Conservation (phyloP, 2,888 invertebrate genomes). For the Chloromyia formosa region DNA sequence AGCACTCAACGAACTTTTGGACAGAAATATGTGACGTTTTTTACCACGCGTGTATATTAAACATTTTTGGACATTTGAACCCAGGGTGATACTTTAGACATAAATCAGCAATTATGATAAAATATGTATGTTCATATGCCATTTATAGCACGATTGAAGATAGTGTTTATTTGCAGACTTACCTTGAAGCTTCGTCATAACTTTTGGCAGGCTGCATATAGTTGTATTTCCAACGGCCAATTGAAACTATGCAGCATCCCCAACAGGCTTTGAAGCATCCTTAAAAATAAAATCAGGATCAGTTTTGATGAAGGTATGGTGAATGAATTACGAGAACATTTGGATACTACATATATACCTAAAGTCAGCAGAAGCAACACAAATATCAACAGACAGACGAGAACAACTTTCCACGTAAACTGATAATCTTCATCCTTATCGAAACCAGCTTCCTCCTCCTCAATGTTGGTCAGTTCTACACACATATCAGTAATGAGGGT, state of each 20-base stretch:
- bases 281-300: slow-evolving; percentile 43
- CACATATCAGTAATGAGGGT: slow-evolving; percentile 54
- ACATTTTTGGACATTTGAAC: too few relatives aligned
- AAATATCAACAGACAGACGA: slow-evolving; percentile 11
- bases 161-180: slow-evolving; percentile 33
- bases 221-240: slow-evolving; percentile 54
- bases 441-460: slow-evolving; percentile 54
- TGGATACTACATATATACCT: slow-evolving; percentile 15
- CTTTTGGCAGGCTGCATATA: slow-evolving; percentile 54
- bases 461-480: slow-evolving; percentile 51
- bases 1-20: too few relatives aligned
- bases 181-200: slow-evolving; percentile 54
- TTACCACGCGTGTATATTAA: too few relatives aligned
- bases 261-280: slow-evolving; percentile 56
- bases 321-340: too few relatives aligned
- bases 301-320: too few relatives aligned
- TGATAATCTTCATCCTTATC: slow-evolving; percentile 45
- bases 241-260: slow-evolving; percentile 51
- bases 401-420: slow-evolving; percentile 40
- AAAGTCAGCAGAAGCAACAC: slow-evolving; percentile 38
- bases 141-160: too few relatives aligned
- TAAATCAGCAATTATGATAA: too few relatives aligned
- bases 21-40: too few relatives aligned
- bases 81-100: too few relatives aligned
- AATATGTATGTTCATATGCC: too few relatives aligned